Percentiles rank a stretch among this genome's conserved stretches.
Evolutionary conservation across 2,113 vertebrate genomes (phyloP).

Genomic region (Corapipo altera): DNA sequence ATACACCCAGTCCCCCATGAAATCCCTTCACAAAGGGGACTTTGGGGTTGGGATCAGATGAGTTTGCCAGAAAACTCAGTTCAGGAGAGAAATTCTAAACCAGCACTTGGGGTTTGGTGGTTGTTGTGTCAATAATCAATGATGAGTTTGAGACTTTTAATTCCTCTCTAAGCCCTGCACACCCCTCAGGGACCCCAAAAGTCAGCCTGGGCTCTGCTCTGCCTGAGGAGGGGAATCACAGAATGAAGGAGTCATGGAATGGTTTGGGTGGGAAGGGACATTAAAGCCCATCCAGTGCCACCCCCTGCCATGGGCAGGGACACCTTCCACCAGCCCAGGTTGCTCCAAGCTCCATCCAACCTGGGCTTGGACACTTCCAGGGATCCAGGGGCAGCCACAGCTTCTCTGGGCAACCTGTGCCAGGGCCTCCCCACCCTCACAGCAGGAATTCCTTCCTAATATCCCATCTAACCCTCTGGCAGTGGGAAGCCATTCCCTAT

Average conservation of each 20-base stretch:
- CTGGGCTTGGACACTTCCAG: background rate
- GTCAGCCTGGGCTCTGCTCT: background rate
- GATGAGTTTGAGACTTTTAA: background rate
- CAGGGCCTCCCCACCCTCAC: background rate
- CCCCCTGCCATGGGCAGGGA: background rate
- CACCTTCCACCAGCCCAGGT: fast-evolving
- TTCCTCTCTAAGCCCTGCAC: background rate
- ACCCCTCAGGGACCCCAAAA: background rate
- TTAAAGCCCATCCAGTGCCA: too few relatives aligned
- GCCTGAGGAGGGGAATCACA: background rate
- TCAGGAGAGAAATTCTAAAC: background rate
- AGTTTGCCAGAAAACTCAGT: background rate
- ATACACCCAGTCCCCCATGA: fast-evolving
- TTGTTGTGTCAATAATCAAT: background rate
- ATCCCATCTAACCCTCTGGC: background rate
- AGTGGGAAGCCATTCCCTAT: background rate
- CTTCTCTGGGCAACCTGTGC: background rate
- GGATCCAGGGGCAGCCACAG: background rate
- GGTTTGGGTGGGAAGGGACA: background rate
- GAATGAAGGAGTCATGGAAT: background rate
- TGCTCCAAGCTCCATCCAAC: fast-evolving
- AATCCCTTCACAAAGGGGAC: background rate
- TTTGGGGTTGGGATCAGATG: background rate
- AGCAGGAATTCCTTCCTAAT: background rate
- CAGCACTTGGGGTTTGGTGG: background rate